phyloP scores from a whole-genome alignment of 2,888 invertebrate species.

The Graphium colonna region DNA sequence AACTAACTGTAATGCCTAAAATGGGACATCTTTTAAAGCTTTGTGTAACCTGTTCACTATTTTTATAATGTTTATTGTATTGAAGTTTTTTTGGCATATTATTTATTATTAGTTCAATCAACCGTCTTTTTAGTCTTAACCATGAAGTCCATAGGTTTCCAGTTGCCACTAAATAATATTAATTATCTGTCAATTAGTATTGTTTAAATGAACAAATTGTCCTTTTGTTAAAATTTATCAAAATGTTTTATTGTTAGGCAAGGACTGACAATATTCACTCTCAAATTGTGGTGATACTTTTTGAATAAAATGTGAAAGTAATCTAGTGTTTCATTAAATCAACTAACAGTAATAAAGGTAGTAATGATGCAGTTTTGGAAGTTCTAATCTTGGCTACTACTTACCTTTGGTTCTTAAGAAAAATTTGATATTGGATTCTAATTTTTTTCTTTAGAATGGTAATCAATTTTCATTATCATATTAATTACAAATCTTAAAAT shows the following conservation, averaged over 20 bases:
- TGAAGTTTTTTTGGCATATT: not conserved
- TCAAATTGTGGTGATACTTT: slow-evolving; percentile 70
- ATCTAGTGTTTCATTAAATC: slow-evolving; percentile 22
- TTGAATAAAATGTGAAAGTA: slow-evolving; percentile 58
- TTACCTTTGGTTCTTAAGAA: too few species aligned
- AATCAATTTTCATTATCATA: too few species aligned
- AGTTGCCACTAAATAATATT: slow-evolving; percentile 3
- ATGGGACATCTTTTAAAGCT: not conserved
- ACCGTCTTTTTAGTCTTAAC: not conserved
- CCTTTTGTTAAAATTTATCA: slow-evolving; percentile 27
- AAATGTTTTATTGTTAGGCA: slow-evolving; percentile 38
- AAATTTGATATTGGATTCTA: too few species aligned
- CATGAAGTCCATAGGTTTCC: not conserved
- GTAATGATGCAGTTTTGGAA: too few species aligned
- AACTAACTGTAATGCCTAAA: slow-evolving; percentile 17
- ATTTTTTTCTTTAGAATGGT: too few species aligned
- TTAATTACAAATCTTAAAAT: too few species aligned
- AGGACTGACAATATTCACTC: slow-evolving; percentile 65
- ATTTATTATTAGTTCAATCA: not conserved
- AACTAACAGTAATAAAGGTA: too few species aligned
- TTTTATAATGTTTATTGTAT: slow-evolving; percentile 13
- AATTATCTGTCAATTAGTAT: slow-evolving; percentile 7
- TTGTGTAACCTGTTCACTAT: slow-evolving; percentile 1
- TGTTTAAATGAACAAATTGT: slow-evolving; percentile 9
- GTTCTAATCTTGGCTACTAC: too few species aligned